These are phyloP conservation scores for Alexandromys fortis DNA, from an alignment of 2,113 vertebrate species.

Conservation along the genomic window DNA sequence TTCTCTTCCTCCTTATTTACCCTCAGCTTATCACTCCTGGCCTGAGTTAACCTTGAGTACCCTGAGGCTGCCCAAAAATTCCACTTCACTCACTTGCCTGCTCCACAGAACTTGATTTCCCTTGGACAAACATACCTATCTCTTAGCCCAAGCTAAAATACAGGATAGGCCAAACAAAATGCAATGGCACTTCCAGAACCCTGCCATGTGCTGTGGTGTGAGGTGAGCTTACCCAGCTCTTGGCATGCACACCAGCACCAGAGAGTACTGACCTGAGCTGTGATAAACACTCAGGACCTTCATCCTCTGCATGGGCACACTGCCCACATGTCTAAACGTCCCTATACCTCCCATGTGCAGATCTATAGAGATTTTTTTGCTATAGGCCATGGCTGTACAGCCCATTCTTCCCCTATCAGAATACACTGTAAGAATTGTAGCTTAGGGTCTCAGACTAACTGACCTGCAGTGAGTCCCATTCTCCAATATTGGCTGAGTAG, in stretches of 20 bases:
- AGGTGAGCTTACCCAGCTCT: background rate
- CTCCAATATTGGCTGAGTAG: background rate
- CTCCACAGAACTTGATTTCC: background rate
- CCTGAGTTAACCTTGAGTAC: conserved; percentile 4
- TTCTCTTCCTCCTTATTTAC: background rate
- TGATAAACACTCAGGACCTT: background rate
- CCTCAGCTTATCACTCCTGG: background rate
- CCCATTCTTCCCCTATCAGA: background rate
- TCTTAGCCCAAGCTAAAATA: background rate
- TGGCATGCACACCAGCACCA: background rate
- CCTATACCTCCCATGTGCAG: background rate
- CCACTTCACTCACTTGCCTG: background rate
- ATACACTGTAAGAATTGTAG: background rate
- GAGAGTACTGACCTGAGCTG: background rate
- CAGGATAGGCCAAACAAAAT: conserved; percentile 10
- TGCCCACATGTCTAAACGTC: background rate
- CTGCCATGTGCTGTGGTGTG: background rate
- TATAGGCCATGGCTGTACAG: background rate
- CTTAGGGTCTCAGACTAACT: background rate
- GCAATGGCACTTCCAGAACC: background rate
- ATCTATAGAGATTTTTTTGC: background rate
- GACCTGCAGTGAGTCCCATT: background rate
- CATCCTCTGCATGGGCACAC: background rate
- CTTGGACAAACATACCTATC: conserved; percentile 18
- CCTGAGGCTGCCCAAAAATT: background rate